A percentile compares a stretch with the other conserved stretches of the same genome.
These are phyloP conservation scores for Crotalus horridus DNA, from an alignment of 2,113 vertebrate species.

Conservation along the genomic window DNA sequence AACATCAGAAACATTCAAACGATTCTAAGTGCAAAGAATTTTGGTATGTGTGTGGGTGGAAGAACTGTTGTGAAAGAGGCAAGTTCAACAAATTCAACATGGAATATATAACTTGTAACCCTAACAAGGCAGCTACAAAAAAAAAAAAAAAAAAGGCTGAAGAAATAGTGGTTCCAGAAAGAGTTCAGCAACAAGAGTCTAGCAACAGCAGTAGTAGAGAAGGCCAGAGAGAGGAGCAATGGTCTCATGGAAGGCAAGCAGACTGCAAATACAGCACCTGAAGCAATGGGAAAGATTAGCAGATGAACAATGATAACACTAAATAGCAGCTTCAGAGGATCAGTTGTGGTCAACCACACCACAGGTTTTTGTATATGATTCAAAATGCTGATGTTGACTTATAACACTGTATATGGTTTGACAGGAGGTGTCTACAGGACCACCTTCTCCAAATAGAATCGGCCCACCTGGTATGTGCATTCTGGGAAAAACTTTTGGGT, in stretches of 20 bases:
- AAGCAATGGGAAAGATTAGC: background rate
- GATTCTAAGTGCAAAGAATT: background rate
- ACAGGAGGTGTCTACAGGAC: background rate
- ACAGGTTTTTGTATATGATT: background rate
- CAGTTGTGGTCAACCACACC: background rate
- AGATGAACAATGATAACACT: background rate
- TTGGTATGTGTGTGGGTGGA: background rate
- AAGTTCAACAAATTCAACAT: background rate
- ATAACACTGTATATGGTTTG: background rate
- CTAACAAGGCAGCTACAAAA: background rate
- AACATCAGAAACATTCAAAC: background rate
- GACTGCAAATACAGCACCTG: background rate
- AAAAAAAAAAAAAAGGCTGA: background rate
- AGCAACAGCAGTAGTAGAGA: background rate
- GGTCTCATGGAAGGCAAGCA: background rate
- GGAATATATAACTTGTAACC: background rate
- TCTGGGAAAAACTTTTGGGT: background rate
- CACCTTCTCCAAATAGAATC: background rate
- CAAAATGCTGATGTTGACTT: background rate
- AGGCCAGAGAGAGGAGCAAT: background rate
- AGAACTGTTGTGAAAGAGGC: background rate
- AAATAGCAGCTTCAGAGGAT: background rate
- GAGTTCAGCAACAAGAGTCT: background rate
- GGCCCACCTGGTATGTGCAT: background rate
- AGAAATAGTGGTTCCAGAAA: background rate